Conservation (phyloP, 2,888 invertebrate genomes). For the Pristionchus fissidentatus region DNA sequence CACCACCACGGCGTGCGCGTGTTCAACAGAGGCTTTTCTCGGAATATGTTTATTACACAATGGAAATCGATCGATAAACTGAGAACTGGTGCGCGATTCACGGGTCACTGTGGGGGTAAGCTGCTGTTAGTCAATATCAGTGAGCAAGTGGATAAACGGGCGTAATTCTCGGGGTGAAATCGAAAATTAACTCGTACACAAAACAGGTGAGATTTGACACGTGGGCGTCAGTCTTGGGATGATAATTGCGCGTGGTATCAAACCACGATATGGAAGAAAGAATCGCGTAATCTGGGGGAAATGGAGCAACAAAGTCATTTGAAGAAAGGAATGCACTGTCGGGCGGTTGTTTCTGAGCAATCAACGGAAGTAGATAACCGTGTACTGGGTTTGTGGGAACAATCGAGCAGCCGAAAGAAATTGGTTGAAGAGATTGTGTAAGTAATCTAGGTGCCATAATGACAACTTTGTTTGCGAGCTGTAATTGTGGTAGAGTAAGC, state of each 20-base stretch:
- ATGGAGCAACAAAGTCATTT: too few relatives aligned
- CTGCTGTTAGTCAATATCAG: background rate
- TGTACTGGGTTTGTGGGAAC: too few relatives aligned
- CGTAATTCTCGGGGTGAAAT: background rate
- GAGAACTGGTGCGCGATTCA: background rate
- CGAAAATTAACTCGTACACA: background rate
- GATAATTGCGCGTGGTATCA: background rate
- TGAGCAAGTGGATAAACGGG: background rate
- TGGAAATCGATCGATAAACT: background rate
- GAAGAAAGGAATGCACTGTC: too few relatives aligned
- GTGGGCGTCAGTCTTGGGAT: background rate
- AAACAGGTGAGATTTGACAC: background rate
- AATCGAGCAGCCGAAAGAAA: too few relatives aligned
- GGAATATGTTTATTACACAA: background rate
- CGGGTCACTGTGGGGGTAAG: too few relatives aligned
- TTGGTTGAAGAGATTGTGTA: too few relatives aligned
- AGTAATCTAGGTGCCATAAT: too few relatives aligned
- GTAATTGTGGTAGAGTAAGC: too few relatives aligned
- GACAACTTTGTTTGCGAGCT: too few relatives aligned
- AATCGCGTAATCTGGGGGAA: background rate
- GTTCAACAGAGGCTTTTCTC: background rate
- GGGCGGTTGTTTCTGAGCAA: too few relatives aligned
- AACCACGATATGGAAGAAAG: background rate
- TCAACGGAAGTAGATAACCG: too few relatives aligned
- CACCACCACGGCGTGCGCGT: background rate